Evolutionary conservation across 2,113 vertebrate species (phyloP).

Genomic region (Phyllostomus hastatus): DNA sequence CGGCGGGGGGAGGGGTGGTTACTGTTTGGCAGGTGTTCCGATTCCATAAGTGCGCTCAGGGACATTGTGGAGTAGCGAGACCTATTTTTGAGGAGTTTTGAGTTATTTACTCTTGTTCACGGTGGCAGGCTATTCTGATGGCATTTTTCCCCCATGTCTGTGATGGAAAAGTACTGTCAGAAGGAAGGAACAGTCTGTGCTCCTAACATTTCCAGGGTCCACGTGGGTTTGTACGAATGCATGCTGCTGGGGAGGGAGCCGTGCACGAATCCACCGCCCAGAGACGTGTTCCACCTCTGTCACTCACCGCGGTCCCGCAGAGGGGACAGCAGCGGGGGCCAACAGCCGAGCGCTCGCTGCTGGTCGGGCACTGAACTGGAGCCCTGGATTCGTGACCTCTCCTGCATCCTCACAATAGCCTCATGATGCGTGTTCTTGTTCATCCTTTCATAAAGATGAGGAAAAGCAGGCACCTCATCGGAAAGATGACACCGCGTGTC

Average conservation of each 20-base stretch:
- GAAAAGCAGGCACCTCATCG: background rate
- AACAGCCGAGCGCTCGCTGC: accelerated
- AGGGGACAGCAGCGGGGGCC: background rate
- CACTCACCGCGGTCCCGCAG: background rate
- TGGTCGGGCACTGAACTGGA: background rate
- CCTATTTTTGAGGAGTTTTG: background rate
- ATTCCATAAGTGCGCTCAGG: background rate
- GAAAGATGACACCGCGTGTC: background rate
- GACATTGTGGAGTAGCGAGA: background rate
- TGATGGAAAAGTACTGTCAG: slow-evolving; percentile 73
- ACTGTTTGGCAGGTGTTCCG: background rate
- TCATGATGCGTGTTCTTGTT: accelerated
- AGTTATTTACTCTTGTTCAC: slow-evolving; percentile 41
- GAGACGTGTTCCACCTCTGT: slow-evolving; percentile 11
- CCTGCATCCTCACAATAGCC: background rate
- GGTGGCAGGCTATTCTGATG: slow-evolving; percentile 48
- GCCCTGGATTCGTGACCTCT: background rate
- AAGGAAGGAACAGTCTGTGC: slow-evolving; percentile 59
- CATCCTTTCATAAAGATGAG: background rate
- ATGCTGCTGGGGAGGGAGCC: accelerated
- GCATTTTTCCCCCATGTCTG: background rate
- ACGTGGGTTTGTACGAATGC: background rate
- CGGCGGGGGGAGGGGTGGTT: too few species aligned
- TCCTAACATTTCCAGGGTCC: background rate
- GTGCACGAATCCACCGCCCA: background rate